These are phyloP conservation scores for Hydrozoanthus gracilis DNA, from an alignment of 92 coral and sea anemone genomes.

Conservation along the genomic window DNA sequence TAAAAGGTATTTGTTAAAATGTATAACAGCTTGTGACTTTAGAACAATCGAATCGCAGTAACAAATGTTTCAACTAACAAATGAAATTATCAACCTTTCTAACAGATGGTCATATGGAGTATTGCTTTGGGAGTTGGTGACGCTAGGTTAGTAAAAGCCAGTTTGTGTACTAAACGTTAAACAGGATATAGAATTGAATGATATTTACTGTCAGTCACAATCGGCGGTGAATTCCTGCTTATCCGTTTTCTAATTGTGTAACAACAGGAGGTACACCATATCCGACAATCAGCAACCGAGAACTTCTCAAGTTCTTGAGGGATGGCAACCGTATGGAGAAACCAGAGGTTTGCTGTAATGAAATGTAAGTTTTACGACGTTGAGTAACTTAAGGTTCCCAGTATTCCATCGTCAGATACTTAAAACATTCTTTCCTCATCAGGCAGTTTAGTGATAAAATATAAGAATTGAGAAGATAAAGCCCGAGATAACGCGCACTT, in stretches of 20 bases:
- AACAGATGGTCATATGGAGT: constrained; percentile 78
- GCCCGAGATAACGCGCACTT: too few relatives aligned
- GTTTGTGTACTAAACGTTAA: not conserved
- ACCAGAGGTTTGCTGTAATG: constrained; percentile 74
- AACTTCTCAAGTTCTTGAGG: constrained; percentile 61
- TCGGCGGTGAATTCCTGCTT: not conserved
- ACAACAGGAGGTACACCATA: constrained; percentile 80
- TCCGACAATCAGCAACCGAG: constrained; percentile 75
- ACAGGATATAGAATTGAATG: not conserved
- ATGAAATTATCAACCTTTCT: not conserved
- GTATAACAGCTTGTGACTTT: too few relatives aligned
- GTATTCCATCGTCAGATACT: not conserved
- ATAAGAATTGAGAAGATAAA: too few relatives aligned
- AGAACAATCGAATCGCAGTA: too few relatives aligned
- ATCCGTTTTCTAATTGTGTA: not conserved
- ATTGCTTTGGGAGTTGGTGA: constrained; percentile 75
- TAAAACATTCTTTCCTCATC: too few relatives aligned
- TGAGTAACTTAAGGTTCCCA: not conserved
- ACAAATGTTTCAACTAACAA: too few relatives aligned
- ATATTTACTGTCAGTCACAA: not conserved
- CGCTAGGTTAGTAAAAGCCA: constrained; percentile 59
- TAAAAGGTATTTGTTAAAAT: too few relatives aligned
- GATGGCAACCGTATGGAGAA: constrained; percentile 79
- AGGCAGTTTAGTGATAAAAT: too few relatives aligned
- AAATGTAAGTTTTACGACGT: constrained; percentile 59